Base-by-base conservation (phyloP, 2,797 vertebrate genomes). In the Etheostoma perlongum region DNA sequence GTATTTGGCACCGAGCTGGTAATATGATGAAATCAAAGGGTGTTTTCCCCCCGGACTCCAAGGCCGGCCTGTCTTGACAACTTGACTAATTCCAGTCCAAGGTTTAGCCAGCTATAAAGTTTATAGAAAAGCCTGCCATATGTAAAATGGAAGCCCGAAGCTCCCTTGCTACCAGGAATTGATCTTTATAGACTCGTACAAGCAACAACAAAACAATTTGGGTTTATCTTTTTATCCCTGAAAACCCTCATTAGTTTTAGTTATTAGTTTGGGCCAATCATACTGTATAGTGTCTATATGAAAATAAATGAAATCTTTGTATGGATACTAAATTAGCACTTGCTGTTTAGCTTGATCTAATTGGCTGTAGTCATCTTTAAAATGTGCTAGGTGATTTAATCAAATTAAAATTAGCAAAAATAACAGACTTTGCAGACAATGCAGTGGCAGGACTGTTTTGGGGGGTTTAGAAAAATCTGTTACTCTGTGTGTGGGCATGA, bases 1-100 rank as follows among this genome's bases (percentile, higher is more conserved):
- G 23, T 52, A 80, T 91, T 85, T 89, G 85, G 85, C 89, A 85
- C 78, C 27, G 69, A 87, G 68, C 71, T 82, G 58, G 23, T 82
- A 78, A 88, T 81, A 75, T 83, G 82, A 90, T 91, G 78, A 87
- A 88, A 91, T 88, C 82, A 77, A 78, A 80, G 74, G 70, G 74
- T 84, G 78, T 72, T 76, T 83, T 76, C 87, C 85, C 83, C 19
- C 23, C 1, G 42, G 87, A 88, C 71, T 69, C 25, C 12, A 40
- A 83, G 76, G 57, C 76, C 15, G 47, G 76, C 78, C 79, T 78
- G 76, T 76, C 71, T 86, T 77, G 67, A 88, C 75, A 84, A 60
- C 79, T 78, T 81, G 70, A 74, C 82, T 86, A 76, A 89, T 81
- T 81, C 70, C 75, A 78, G 59, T 86, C 76, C 83, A 88, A 86